phyloP scores from a whole-genome alignment of 2,113 vertebrate genomes.

The Clinocottus analis region DNA sequence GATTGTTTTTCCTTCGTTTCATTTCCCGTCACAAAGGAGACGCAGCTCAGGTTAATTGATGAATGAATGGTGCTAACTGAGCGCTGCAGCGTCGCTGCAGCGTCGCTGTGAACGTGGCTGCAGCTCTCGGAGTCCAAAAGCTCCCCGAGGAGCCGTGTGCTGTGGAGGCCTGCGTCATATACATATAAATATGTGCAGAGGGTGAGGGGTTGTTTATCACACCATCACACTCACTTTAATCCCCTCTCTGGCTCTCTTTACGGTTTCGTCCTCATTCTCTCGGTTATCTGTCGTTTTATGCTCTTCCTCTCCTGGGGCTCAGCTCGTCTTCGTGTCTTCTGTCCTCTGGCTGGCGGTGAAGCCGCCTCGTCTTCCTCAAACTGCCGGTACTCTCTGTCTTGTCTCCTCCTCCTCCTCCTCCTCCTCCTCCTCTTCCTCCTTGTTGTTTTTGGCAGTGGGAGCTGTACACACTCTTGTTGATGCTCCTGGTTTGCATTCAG shows the following conservation, averaged over 20 bases:
- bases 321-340: background rate
- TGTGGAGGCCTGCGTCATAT: constrained; percentile 39
- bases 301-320: constrained; percentile 12
- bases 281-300: constrained; percentile 9
- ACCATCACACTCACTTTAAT: constrained; percentile 34
- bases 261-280: constrained; percentile 10
- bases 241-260: constrained; percentile 5
- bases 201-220: constrained; percentile 59
- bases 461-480: constrained; percentile 64
- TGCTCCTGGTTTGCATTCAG: constrained; percentile 70
- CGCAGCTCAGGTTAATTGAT: constrained; percentile 27
- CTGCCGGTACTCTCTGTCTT: constrained; percentile 29
- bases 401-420: constrained; percentile 48
- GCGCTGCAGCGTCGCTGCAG: no score
- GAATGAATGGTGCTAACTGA: constrained; percentile 56
- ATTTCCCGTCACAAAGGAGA: constrained; percentile 38
- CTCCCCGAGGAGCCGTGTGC: constrained; percentile 64
- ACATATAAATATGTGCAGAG: background rate
- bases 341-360: constrained; percentile 9
- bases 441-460: constrained; percentile 51
- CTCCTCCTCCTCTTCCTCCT: constrained; percentile 12
- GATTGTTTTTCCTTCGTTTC: constrained; percentile 45
- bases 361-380: constrained; percentile 7
- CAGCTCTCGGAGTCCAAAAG: no score
- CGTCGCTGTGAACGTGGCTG: no score